Base-by-base conservation (phyloP, 2,888 invertebrate genomes). In the Linnaemya vulpina region DNA sequence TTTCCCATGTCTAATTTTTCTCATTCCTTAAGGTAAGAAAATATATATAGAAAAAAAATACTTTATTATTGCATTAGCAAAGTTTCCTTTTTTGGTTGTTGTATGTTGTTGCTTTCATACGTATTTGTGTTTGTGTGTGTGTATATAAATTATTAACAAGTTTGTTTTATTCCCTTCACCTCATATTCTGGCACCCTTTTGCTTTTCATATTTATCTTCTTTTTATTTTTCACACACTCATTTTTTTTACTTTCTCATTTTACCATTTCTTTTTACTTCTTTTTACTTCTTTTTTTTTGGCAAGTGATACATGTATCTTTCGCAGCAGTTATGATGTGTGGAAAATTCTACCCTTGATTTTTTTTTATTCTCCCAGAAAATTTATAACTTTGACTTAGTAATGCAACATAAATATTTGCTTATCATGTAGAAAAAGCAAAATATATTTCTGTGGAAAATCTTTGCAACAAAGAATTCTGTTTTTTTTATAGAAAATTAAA, bases 321-420 rank as follows among this genome's bases (percentile, higher is more conserved):
- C 11, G 43, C 30, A 65, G 49, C 51, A 79, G 70, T 67, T 81
- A 77, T 82, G 85, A 82, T 85, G 79, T 82, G 78, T 79, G 82
- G 46, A 67, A 85, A 51, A 83, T 73, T 20, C 51, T 46, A 25
- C 20, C 3, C 25, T 58, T 63, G 38, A 20, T 62, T 53, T 53
- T 53, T 20, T 15, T 25, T 4, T 30, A n/a, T 20, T 35, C 70
- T 75, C 43, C 20, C 46, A 43, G 35, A 75, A 73, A 77, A 85
- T 85, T 85, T 85, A 85, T 85, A 75, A 81, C 85, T 82, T 85
- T 85, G 85, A 82, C 82, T 85, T 82, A 46, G 85, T 85, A 85
- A 82, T 82, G 75, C 62, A 82, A 76, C 85, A 82, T 82, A 85
- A 85, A 85, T 85, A 82, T 85, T 85, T 85, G 78, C 82, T 85